phyloP scores from a whole-genome alignment of 2,113 vertebrate genomes.

The Rhabdornis inornatus region DNA sequence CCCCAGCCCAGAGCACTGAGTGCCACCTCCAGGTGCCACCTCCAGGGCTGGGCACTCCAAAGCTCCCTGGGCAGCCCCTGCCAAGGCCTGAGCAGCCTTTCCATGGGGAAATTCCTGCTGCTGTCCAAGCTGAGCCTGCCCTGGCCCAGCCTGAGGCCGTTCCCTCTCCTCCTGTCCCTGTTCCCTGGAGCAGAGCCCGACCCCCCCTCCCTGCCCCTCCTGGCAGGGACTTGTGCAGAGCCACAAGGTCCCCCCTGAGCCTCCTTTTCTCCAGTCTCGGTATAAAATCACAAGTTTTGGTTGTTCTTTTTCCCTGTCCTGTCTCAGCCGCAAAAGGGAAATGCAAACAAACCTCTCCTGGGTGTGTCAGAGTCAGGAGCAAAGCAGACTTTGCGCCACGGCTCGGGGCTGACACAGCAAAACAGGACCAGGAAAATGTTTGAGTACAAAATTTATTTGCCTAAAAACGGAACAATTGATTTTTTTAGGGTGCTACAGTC shows the following conservation, averaged over 20 bases:
- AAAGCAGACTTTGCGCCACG: background rate
- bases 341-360: background rate
- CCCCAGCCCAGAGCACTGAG: too few species aligned
- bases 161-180: background rate
- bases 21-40: background rate
- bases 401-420: background rate
- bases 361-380: background rate
- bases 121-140: background rate
- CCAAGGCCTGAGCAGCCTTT: too few species aligned
- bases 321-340: background rate
- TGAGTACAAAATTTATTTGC: background rate
- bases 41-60: background rate
- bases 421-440: background rate
- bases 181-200: background rate
- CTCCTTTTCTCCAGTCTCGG: rapidly evolving
- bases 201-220: background rate
- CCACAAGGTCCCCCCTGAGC: background rate
- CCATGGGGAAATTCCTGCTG: background rate
- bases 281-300: background rate
- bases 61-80: background rate
- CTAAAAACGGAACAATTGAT: background rate
- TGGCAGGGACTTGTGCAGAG: background rate
- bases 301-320: background rate
- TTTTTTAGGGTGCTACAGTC: background rate
- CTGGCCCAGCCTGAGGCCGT: background rate